Base-by-base conservation (phyloP, 2,113 vertebrate genomes). In the Gymnogyps californianus region DNA sequence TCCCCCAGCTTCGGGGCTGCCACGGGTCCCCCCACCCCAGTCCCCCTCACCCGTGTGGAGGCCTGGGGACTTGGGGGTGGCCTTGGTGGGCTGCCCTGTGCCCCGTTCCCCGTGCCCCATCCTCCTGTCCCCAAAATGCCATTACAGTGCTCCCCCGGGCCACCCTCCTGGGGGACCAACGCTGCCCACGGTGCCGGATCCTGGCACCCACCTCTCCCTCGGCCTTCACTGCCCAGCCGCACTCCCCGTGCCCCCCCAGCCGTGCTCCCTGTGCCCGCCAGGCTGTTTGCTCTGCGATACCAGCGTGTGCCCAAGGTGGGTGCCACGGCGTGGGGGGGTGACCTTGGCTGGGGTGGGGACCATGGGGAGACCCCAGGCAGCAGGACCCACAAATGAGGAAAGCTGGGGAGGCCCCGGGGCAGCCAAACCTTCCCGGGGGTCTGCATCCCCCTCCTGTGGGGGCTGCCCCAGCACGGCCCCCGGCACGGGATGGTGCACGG, bases 81-180 rank as follows among this genome's bases (percentile, higher is more conserved):
- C 31, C 18, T 71, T 72, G 51, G 7, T 31, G 34, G 31, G 22
- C 22, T 52, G 62, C 38, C n/a, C 34, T 74, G 58, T 7, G 5
- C 31, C 46, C 54, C 25, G 42, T n/a, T n/a, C n/a, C 66, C 49
- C n/a, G 16, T 5, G 9, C 9, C 20, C n/a, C 17, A 36, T 42
- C 52, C 8, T 34, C 13, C 52, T 66, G 36, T 32, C 44, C 66
- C 58, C 52, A 38, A 17, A 58, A 44, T 1, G 1, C 36, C 1
- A 0, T 24, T 32, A 34, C 31, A 31, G 34, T 38, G 46, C 32
- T 59, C 26, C 32, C 18, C 18, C n/a, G 16, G 32, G 54, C 18
- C 55, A 62, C 38, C 4, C 9, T 77, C 57, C 34, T 0, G 0
- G 24, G 28, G 28, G n/a, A 38, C 20, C 0, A 4, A 69, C 0